Percentiles rank a stretch among this genome's conserved stretches.
Evolutionary conservation across 2,888 invertebrate genomes (phyloP).

Genomic region (Abscondita cerata): DNA sequence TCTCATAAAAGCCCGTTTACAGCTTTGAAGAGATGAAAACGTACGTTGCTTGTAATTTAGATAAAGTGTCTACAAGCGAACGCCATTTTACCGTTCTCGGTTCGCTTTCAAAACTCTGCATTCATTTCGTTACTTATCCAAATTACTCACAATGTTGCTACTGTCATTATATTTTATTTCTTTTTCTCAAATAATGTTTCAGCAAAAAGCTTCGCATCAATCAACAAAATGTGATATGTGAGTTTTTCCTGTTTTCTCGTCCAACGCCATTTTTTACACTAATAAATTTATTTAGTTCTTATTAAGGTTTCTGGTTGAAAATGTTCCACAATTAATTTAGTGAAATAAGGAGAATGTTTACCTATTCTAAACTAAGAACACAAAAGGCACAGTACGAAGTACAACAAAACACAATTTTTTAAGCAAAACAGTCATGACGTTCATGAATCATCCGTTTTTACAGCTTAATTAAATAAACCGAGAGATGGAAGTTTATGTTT

Average conservation of each 20-base stretch:
- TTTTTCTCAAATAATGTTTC: slow-evolving; percentile 12
- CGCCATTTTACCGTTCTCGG: slow-evolving; percentile 33
- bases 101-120: slow-evolving; percentile 36
- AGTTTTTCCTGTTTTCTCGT: slow-evolving; percentile 6
- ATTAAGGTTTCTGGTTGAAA: too few relatives aligned
- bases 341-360: too few relatives aligned
- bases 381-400: too few relatives aligned
- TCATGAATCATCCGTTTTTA: too few relatives aligned
- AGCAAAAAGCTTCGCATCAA: slow-evolving; percentile 7
- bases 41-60: slow-evolving; percentile 42
- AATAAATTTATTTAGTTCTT: not conserved
- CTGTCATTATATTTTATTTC: slow-evolving; percentile 16
- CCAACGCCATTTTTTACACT: slow-evolving; percentile 3
- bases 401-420: too few relatives aligned
- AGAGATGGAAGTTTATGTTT: too few relatives aligned
- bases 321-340: too few relatives aligned
- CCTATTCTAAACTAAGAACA: too few relatives aligned
- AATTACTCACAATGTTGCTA: slow-evolving; percentile 32
- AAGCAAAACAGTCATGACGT: too few relatives aligned
- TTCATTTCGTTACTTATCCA: slow-evolving; percentile 40
- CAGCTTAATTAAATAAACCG: too few relatives aligned
- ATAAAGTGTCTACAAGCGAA: slow-evolving; percentile 39
- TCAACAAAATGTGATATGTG: slow-evolving; percentile 8
- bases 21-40: slow-evolving; percentile 41
- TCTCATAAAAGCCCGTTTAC: slow-evolving; percentile 38